A percentile compares a stretch with the other conserved stretches of the same genome.
Evolutionary conservation across 2,113 vertebrate species (phyloP).

Genomic region (Cyrtonyx montezumae): DNA sequence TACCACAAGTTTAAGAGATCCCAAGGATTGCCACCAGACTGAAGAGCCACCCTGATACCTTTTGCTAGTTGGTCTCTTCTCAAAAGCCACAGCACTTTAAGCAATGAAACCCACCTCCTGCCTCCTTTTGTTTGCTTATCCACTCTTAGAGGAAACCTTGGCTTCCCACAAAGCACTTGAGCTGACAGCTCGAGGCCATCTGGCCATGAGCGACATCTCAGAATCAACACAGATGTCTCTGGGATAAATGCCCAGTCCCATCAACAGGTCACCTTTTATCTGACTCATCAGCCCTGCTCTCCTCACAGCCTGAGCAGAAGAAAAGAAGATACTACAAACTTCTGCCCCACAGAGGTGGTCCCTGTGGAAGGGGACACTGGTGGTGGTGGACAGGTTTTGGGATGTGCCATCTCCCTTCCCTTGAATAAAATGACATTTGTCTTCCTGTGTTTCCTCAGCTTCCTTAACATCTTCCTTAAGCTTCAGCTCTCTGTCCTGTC

Average conservation of each 20-base stretch:
- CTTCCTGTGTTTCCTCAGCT: neutral
- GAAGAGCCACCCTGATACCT: neutral
- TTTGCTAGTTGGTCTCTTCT: neutral
- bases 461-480: neutral
- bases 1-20: neutral
- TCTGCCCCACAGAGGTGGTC: neutral
- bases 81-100: neutral
- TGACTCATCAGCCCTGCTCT: neutral
- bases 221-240: neutral
- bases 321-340: neutral
- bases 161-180: neutral
- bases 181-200: neutral
- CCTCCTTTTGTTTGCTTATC: neutral
- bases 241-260: neutral
- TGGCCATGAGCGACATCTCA: fast-evolving
- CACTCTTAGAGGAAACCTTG: neutral
- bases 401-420: neutral
- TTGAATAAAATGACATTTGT: neutral
- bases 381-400: neutral
- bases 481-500: neutral
- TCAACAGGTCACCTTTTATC: neutral
- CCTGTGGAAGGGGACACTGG: neutral
- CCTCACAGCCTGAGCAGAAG: neutral
- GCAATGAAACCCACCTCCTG: neutral
- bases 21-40: neutral